These are phyloP conservation scores for Carabus problematicus DNA, from an alignment of 2,888 invertebrate genomes.

Conservation along the genomic window DNA sequence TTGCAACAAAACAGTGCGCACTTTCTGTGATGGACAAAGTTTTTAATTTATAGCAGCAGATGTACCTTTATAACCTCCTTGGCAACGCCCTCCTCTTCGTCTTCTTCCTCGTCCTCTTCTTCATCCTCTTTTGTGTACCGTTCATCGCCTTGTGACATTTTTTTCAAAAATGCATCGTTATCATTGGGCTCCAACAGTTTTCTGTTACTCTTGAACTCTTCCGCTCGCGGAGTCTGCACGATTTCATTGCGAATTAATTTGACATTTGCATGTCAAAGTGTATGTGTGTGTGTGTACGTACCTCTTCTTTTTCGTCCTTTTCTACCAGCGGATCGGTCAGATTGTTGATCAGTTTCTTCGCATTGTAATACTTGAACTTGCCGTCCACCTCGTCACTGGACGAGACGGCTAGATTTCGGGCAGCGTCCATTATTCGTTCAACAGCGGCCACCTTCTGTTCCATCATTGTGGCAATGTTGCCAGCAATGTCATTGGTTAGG, in stretches of 20 bases:
- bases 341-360: constrained; percentile 69
- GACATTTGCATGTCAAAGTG: neutral
- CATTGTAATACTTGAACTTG: constrained; percentile 73
- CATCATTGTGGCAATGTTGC: constrained; percentile 87
- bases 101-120: constrained; percentile 4
- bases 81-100: constrained; percentile 7
- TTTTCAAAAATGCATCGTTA: constrained; percentile 1
- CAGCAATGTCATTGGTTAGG: constrained; percentile 82
- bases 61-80: neutral
- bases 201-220: neutral
- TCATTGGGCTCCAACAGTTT: constrained; percentile 8
- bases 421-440: constrained; percentile 86
- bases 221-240: constrained; percentile 15
- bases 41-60: neutral
- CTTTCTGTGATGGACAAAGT: neutral
- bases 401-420: constrained; percentile 80
- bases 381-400: constrained; percentile 64
- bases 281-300: too few species aligned
- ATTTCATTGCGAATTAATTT: constrained; percentile 1
- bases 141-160: neutral
- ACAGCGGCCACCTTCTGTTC: constrained; percentile 88
- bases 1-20: neutral
- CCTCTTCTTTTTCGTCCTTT: constrained; percentile 46
- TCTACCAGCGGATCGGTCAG: constrained; percentile 51
- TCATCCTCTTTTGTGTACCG: constrained; percentile 7